Conservation (phyloP, 2,797 vertebrate genomes). For the Lutjanus argentimaculatus region DNA sequence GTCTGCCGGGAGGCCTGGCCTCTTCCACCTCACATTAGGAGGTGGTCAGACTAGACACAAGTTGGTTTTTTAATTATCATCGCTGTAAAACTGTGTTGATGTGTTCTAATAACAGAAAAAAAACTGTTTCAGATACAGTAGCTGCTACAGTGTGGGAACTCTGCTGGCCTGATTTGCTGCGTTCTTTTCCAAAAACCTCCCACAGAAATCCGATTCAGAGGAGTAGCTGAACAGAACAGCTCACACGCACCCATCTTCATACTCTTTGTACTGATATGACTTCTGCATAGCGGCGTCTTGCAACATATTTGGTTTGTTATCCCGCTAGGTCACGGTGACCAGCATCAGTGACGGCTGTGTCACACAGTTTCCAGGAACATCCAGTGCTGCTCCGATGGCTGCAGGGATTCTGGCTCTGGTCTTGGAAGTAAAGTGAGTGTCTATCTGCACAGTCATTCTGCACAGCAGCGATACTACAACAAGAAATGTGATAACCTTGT, state of each 20-base stretch:
- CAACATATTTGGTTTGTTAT: conserved; percentile 54
- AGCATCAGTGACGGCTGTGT: conserved; percentile 82
- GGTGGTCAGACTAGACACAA: conserved; percentile 38
- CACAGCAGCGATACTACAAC: neutral
- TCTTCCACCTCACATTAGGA: conserved; percentile 50
- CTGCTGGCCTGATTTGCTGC: neutral
- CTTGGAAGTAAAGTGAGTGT: conserved; percentile 74
- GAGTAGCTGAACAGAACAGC: neutral
- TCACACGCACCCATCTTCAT: neutral
- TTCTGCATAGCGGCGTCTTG: neutral
- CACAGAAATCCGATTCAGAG: neutral
- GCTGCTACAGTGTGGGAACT: conserved; percentile 20
- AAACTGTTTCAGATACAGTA: neutral
- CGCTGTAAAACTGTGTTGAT: conserved; percentile 39
- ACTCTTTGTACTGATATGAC: conserved; percentile 1
- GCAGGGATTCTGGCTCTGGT: conserved; percentile 77
- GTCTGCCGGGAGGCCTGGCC: conserved; percentile 44
- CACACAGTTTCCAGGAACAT: conserved; percentile 81
- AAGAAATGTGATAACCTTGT: neutral
- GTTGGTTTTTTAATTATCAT: conserved; percentile 43
- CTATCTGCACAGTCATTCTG: neutral
- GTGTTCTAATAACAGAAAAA: conserved; percentile 7
- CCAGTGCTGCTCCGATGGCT: conserved; percentile 72
- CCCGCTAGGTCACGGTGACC: conserved; percentile 89
- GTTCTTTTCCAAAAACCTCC: conserved; percentile 6